Percentiles rank a stretch among this genome's conserved stretches.
phyloP scores from a whole-genome alignment of 2,888 invertebrate species.

The Lypha dubia region DNA sequence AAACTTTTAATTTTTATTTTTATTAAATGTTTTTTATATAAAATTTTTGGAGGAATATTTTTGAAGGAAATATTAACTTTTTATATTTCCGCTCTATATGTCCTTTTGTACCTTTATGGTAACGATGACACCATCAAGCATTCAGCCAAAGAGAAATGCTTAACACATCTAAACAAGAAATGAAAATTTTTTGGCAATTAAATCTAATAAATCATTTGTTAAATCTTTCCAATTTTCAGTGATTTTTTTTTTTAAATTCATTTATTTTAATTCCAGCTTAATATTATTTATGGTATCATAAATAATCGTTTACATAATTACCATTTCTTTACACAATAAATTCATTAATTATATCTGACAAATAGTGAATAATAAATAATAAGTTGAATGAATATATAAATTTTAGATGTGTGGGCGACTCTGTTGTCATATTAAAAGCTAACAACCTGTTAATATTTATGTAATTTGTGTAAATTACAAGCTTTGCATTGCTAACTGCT shows the following conservation, averaged over 20 bases:
- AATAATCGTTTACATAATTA: constrained; percentile 15
- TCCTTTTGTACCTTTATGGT: too few species aligned
- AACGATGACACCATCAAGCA: too few species aligned
- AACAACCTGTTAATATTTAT: constrained; percentile 43
- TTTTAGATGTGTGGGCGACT: constrained; percentile 42
- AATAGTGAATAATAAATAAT: constrained; percentile 16
- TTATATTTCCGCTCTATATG: too few species aligned
- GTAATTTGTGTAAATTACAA: constrained; percentile 29
- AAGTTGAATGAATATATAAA: not conserved
- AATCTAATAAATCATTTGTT: not conserved
- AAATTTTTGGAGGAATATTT: too few species aligned
- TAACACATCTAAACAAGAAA: too few species aligned
- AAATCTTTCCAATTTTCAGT: not conserved
- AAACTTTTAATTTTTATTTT: too few species aligned
- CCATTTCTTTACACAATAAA: not conserved
- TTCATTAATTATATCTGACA: constrained; percentile 32
- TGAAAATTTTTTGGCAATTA: too few species aligned
- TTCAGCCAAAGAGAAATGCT: too few species aligned
- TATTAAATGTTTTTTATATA: too few species aligned
- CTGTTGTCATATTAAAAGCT: not conserved
- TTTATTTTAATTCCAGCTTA: not conserved
- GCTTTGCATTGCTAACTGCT: constrained; percentile 40
- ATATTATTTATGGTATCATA: constrained; percentile 7
- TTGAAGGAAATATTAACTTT: too few species aligned
- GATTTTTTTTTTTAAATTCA: not conserved